Evolutionary conservation across 2,888 invertebrate genomes (phyloP), one percentile per base, ranked within the genome.

Genomic region (Mechanitis messenoides): DNA sequence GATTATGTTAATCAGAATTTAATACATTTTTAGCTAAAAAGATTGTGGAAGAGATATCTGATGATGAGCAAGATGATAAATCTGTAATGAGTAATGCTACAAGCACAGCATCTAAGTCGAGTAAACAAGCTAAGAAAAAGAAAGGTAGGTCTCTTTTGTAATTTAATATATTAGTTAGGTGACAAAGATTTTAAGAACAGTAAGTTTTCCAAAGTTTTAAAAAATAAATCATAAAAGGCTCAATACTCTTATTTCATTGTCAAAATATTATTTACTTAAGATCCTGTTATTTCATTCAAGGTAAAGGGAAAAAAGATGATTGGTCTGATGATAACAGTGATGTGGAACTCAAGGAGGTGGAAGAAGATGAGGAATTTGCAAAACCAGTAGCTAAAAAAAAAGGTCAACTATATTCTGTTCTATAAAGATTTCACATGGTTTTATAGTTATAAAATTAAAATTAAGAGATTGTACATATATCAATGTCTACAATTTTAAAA

Each of bases 251-350:
- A 20, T 31, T 50, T n/a, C 5, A 20, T 12, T 20, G 28, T 31
- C 5, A 33, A 45, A 35, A 45, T 55, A 60, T 55, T 0, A 7
- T 56, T 33, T 53, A 33, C 56, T 57, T 56, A 47, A 50, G 60
- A 64, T 53, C 33, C 31, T 33, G 11, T 45, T 20, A 42, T 12
- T 63, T 55, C 59, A 55, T 76, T 72, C 28, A 45, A 89, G 87
- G 84, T 33, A 92, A 92, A 80, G 90, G 90, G 12, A 92, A 91
- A 69, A 90, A 89, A 70, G 90, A 85, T 72, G 90, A 90, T 66
- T 91, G 91, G 91, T 91, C 91, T 57, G 92, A 91, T 73, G 85
- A 75, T 67, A 91, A 89, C 31, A 90, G 90, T 71, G 89, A 90
- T 74, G 72, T 85, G 63, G 87, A 87, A 64, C 72, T 87, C 4